Percentiles rank a stretch among this genome's conserved stretches.
These are phyloP conservation scores for Drosophila bifasciata DNA, from an alignment of 1,140 invertebrate species.

Conservation along the genomic window DNA sequence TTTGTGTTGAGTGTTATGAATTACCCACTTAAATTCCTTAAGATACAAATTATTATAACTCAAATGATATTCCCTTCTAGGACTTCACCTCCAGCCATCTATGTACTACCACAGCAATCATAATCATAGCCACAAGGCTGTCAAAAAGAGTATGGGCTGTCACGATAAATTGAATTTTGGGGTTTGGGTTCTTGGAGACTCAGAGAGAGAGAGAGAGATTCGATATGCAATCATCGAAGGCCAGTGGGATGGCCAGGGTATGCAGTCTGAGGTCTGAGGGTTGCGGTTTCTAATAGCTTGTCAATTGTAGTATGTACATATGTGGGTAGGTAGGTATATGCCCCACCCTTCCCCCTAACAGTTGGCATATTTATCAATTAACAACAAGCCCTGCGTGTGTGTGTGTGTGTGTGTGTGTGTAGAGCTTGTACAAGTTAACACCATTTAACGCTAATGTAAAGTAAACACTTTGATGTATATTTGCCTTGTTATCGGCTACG, in stretches of 20 bases:
- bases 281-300: constrained; percentile 74
- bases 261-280: background rate
- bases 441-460: constrained; percentile 82
- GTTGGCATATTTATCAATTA: constrained; percentile 61
- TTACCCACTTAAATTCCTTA: too few relatives aligned
- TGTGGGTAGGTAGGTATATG: constrained; percentile 13
- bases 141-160: too few relatives aligned
- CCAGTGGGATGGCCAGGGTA: background rate
- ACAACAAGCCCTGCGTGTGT: constrained; percentile 20
- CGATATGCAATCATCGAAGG: background rate
- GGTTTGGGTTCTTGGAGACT: too few relatives aligned
- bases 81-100: too few relatives aligned
- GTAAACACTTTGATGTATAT: constrained; percentile 79
- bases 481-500: constrained; percentile 65
- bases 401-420: constrained; percentile 25
- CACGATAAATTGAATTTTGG: too few relatives aligned
- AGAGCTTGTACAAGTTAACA: constrained; percentile 71
- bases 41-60: too few relatives aligned
- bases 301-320: constrained; percentile 35
- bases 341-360: constrained; percentile 3
- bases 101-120: too few relatives aligned
- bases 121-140: too few relatives aligned
- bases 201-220: too few relatives aligned
- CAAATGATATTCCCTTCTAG: too few relatives aligned
- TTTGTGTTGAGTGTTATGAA: too few relatives aligned